phyloP scores from a whole-genome alignment of 2,113 vertebrate genomes.

The Shinisaurus crocodilurus region DNA sequence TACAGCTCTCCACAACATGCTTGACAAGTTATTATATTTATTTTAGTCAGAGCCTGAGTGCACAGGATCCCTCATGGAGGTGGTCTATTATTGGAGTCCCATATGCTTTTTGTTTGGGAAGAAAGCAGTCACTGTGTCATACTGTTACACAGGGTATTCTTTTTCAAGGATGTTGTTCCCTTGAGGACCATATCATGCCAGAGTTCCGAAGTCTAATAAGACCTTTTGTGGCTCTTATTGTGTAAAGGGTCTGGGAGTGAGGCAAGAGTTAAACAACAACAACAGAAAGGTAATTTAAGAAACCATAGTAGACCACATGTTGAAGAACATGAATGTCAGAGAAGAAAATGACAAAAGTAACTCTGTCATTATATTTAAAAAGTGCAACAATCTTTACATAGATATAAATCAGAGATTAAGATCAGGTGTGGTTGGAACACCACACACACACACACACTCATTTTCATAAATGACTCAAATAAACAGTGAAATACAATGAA shows the following conservation, averaged over 20 bases:
- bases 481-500: background rate
- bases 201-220: conserved; percentile 93
- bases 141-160: conserved; percentile 98
- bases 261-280: conserved; percentile 80
- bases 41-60: conserved; percentile 87
- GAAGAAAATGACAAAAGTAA: conserved; percentile 81
- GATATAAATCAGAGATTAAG: background rate
- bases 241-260: conserved; percentile 85
- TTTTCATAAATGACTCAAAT: background rate
- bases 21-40: conserved; percentile 93
- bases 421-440: background rate
- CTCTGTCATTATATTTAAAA: conserved; percentile 57
- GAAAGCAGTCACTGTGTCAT: conserved; percentile 95
- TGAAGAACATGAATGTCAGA: conserved; percentile 83
- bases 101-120: conserved; percentile 95
- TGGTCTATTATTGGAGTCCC: conserved; percentile 88
- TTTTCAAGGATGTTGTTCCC: conserved; percentile 98
- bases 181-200: conserved; percentile 94
- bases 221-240: conserved; percentile 89
- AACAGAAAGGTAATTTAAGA: conserved; percentile 81
- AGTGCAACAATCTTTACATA: background rate
- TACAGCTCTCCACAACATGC: conserved; percentile 90
- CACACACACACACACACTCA: background rate
- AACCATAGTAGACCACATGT: conserved; percentile 90
- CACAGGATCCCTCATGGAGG: conserved; percentile 86